Percentiles rank a stretch among this genome's conserved stretches.
These are phyloP conservation scores for Dasysyrphus albostriatus DNA, from an alignment of 2,888 invertebrate species.

Conservation along the genomic window DNA sequence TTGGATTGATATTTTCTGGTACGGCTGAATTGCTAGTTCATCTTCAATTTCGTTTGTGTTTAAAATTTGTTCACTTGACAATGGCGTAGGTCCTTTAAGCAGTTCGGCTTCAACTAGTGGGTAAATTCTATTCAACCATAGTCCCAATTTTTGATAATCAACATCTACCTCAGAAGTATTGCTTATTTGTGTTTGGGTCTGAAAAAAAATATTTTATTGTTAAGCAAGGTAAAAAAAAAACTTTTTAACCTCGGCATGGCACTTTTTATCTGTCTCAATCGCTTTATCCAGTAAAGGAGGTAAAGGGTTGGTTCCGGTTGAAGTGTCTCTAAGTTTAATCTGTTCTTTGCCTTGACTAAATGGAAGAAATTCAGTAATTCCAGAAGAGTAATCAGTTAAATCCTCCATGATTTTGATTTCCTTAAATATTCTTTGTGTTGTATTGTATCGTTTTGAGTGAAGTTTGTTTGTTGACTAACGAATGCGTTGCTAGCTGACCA, in stretches of 20 bases:
- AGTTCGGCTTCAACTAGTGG: slow-evolving; percentile 84
- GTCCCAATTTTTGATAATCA: slow-evolving; percentile 84
- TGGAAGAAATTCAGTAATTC: slow-evolving; percentile 84
- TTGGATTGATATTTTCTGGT: slow-evolving; percentile 80
- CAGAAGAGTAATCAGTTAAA: slow-evolving; percentile 83
- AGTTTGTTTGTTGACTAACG: not conserved
- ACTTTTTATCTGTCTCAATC: slow-evolving; percentile 78
- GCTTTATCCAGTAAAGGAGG: slow-evolving; percentile 76
- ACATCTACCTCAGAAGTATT: slow-evolving; percentile 42
- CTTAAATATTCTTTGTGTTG: not conserved
- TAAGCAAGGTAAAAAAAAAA: not conserved
- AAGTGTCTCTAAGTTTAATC: slow-evolving; percentile 80
- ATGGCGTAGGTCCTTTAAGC: slow-evolving; percentile 81
- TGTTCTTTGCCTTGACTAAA: slow-evolving; percentile 83
- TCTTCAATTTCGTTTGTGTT: slow-evolving; percentile 59
- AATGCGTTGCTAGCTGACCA: not conserved
- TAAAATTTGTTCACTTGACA: slow-evolving; percentile 61
- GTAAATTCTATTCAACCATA: slow-evolving; percentile 84
- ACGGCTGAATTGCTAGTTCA: slow-evolving; percentile 79
- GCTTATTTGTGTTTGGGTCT: slow-evolving; percentile 83
- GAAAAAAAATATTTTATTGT: slow-evolving; percentile 23
- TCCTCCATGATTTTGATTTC: slow-evolving; percentile 81
- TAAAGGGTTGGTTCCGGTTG: slow-evolving; percentile 80
- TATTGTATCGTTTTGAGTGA: not conserved
- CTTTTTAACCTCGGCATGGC: slow-evolving; percentile 73